Conservation (phyloP, 2,888 invertebrate genomes). For the Noctua janthina region DNA sequence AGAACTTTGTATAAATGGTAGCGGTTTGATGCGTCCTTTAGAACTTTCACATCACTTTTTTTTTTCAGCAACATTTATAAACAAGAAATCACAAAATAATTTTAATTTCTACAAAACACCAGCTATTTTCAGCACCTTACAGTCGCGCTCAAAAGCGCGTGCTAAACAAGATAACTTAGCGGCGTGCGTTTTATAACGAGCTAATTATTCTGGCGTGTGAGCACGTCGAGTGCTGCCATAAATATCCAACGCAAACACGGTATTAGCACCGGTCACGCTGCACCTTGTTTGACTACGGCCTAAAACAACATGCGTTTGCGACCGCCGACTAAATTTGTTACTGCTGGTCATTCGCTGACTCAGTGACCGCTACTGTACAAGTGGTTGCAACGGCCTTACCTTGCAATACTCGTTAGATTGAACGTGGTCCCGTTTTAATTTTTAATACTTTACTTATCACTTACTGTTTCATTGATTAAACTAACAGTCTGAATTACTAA, state of each 20-base stretch:
- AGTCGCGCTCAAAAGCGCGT: slow-evolving; percentile 57
- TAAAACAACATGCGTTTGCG: slow-evolving; percentile 90
- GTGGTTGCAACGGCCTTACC: slow-evolving; percentile 61
- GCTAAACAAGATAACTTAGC: slow-evolving; percentile 74
- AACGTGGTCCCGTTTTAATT: not conserved
- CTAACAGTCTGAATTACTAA: not conserved
- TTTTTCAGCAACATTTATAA: not conserved
- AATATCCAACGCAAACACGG: slow-evolving; percentile 88
- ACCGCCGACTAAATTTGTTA: slow-evolving; percentile 86
- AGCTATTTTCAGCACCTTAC: slow-evolving; percentile 44
- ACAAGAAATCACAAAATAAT: not conserved
- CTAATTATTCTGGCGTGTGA: slow-evolving; percentile 87
- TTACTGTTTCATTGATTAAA: not conserved
- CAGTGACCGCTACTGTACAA: slow-evolving; percentile 79
- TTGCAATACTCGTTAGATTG: not conserved
- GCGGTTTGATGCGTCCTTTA: not conserved
- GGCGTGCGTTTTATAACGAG: slow-evolving; percentile 86
- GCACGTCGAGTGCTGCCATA: slow-evolving; percentile 85
- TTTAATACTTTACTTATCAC: not conserved
- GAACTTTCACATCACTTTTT: not conserved
- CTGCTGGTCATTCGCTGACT: slow-evolving; percentile 87
- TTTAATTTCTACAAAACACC: slow-evolving; percentile 12
- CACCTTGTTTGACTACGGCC: slow-evolving; percentile 87
- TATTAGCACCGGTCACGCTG: slow-evolving; percentile 89
- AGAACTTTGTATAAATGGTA: not conserved